These are phyloP conservation scores for Campoletis sonorensis DNA, from an alignment of 1,140 invertebrate genomes.

Conservation along the genomic window DNA sequence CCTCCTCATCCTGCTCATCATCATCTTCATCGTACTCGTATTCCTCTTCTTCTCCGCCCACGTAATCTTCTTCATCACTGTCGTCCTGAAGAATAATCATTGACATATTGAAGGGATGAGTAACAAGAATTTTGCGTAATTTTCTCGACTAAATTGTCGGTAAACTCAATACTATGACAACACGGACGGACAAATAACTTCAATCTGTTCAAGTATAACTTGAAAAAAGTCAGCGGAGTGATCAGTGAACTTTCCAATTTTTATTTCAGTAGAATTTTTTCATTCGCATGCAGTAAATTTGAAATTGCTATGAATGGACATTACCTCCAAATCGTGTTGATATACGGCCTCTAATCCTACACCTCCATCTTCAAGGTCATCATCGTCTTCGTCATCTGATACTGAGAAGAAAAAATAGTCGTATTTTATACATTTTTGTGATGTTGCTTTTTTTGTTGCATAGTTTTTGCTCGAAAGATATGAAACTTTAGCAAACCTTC, in stretches of 20 bases:
- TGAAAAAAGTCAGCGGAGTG: too few relatives aligned
- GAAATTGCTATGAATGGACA: slow-evolving; percentile 15
- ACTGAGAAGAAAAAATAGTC: slow-evolving; percentile 66
- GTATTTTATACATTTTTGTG: slow-evolving; percentile 48
- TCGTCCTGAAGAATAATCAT: slow-evolving; percentile 75
- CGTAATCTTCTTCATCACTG: slow-evolving; percentile 81
- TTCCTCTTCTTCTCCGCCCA: slow-evolving; percentile 80
- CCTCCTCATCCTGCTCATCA: slow-evolving; percentile 74
- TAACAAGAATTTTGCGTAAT: too few relatives aligned
- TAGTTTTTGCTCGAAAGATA: neutral
- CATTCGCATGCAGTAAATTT: too few relatives aligned
- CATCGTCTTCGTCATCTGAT: slow-evolving; percentile 79
- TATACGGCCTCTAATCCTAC: slow-evolving; percentile 85
- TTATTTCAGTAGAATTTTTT: too few relatives aligned
- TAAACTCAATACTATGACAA: too few relatives aligned
- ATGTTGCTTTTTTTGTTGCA: neutral
- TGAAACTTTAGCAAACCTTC: slow-evolving; percentile 57
- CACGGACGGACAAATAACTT: too few relatives aligned
- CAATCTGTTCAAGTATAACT: too few relatives aligned
- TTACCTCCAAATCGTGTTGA: slow-evolving; percentile 83
- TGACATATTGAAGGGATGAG: too few relatives aligned
- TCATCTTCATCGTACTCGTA: slow-evolving; percentile 80
- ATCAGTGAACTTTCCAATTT: too few relatives aligned
- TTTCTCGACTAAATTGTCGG: too few relatives aligned
- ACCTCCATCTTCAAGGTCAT: slow-evolving; percentile 80